Base-by-base conservation (phyloP, 2,113 vertebrate species). In the Hipposideros armiger region DNA sequence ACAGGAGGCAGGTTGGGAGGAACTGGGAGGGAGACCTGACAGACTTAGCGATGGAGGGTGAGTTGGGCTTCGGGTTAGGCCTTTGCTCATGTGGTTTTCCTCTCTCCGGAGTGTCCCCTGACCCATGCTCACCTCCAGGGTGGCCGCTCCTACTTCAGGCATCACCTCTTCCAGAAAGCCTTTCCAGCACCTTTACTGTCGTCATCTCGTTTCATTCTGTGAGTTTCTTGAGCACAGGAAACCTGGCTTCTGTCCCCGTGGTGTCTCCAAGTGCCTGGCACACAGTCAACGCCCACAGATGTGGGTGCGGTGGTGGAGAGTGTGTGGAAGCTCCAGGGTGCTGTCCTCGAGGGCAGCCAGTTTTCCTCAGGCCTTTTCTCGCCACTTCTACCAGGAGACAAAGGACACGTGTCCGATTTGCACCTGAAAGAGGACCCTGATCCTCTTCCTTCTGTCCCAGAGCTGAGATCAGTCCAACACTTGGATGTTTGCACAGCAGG, bases 1-100 rank as follows among this genome's bases (percentile, higher is more conserved):
- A 52, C 22, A 1, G 5, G 9, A n/a, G n/a, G 0, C 40, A 1
- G 4, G 0, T 4, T 22, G 74, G 50, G 20, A 42, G 6, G 40
- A 20, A 32, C 36, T 45, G 22, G 42, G 42, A 42, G 74, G 40
- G 73, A 54, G 60, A 14, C 10, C 42, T 67, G 36, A 5, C 3
- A 17, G 26, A 5, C 24, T 42, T 66, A 32, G 52, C 1, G 5
- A 7, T 10, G 1, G 54, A 16, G 11, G 7, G 30, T 42, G 80
- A 52, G 14, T 9, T 3, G 16, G 47, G 36, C 72, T 62, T 26
- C 13, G 36, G 7, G 24, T 58, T 4, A 60, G 42, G 7, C n/a
- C 56, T 77, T 60, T 40, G 58, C 60, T 83, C 0, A 0, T 7
- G 1, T n/a, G 15, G 0, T 36, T 58, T 10, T 54, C 40, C 42